These are phyloP conservation scores for Himalopsyche phryganea DNA, from an alignment of 1,140 invertebrate species.

Conservation along the genomic window DNA sequence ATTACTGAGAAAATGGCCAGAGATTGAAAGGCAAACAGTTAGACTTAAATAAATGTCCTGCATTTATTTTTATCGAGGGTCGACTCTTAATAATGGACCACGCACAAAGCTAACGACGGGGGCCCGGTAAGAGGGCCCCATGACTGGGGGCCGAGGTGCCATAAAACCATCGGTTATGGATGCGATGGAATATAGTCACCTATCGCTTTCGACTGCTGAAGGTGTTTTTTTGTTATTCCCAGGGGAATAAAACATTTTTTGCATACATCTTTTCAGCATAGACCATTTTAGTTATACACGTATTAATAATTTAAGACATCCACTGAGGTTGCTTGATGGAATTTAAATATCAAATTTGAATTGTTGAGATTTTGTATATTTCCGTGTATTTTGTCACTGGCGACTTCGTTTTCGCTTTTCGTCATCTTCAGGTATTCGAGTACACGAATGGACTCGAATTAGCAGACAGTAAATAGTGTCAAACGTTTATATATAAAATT, in stretches of 20 bases:
- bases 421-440: too few species aligned
- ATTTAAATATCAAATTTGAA: too few species aligned
- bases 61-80: constrained; percentile 29
- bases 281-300: too few species aligned
- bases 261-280: too few species aligned
- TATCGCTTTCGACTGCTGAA: not conserved
- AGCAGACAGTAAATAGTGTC: too few species aligned
- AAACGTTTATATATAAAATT: too few species aligned
- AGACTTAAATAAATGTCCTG: constrained; percentile 27
- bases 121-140: constrained; percentile 2
- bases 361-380: too few species aligned
- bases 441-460: too few species aligned
- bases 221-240: constrained; percentile 16
- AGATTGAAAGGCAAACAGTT: constrained; percentile 27
- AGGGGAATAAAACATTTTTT: not conserved
- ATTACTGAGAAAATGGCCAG: constrained; percentile 24
- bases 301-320: too few species aligned
- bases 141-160: not conserved
- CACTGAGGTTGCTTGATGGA: too few species aligned
- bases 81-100: constrained; percentile 23
- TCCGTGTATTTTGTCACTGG: too few species aligned
- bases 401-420: too few species aligned
- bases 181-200: not conserved
- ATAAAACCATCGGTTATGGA: not conserved
- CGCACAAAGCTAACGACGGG: constrained; percentile 21